phyloP scores from a whole-genome alignment of 2,888 invertebrate genomes.

The Lomographa bimaculata region DNA sequence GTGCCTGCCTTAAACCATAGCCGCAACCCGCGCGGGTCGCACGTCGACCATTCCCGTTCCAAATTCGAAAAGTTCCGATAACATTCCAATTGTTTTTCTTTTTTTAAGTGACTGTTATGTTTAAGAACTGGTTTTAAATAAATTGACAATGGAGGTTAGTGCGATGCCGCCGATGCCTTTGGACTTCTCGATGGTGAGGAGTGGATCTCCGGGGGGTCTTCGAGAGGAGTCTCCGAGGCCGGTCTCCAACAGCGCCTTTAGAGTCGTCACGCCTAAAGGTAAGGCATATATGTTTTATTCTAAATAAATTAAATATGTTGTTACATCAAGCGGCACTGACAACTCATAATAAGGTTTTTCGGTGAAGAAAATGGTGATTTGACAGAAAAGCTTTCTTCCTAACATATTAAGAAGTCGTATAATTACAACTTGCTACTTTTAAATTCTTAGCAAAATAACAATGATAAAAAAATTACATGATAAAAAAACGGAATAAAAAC shows the following conservation, averaged over 20 bases:
- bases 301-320: too few relatives aligned
- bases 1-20: constrained; percentile 69
- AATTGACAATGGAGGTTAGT: constrained; percentile 84
- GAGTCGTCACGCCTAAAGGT: constrained; percentile 87
- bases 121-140: constrained; percentile 43
- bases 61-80: constrained; percentile 34
- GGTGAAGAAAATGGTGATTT: too few relatives aligned
- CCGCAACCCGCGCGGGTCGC: constrained; percentile 69
- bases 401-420: too few relatives aligned
- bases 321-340: too few relatives aligned
- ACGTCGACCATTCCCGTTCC: constrained; percentile 55
- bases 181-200: constrained; percentile 86
- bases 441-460: too few relatives aligned
- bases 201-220: constrained; percentile 60
- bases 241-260: constrained; percentile 84
- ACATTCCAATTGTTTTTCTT: constrained; percentile 14
- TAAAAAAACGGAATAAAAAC: too few relatives aligned
- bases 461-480: too few relatives aligned
- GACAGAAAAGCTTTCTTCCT: too few relatives aligned
- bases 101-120: constrained; percentile 46
- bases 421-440: too few relatives aligned
- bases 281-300: constrained; percentile 43
- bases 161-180: constrained; percentile 85
- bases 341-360: too few relatives aligned
- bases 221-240: constrained; percentile 70